These are phyloP conservation scores for Ochotona curzoniae DNA, from an alignment of 2,113 vertebrate genomes.

Conservation along the genomic window DNA sequence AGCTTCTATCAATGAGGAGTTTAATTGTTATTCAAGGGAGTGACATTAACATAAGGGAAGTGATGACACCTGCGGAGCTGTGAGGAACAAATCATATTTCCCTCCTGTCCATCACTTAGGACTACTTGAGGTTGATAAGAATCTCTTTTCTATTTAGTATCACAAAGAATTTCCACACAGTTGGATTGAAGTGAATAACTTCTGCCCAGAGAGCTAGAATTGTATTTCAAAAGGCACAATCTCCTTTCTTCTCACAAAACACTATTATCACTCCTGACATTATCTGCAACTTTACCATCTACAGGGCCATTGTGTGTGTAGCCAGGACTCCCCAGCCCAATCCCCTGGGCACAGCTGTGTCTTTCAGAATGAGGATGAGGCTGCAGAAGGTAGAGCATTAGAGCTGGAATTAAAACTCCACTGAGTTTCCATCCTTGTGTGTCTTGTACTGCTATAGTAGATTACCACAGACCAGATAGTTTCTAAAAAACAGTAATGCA, in stretches of 20 bases:
- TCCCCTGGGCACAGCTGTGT: neutral
- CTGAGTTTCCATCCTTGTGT: neutral
- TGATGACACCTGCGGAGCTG: neutral
- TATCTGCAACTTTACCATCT: neutral
- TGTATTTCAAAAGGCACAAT: neutral
- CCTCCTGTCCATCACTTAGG: neutral
- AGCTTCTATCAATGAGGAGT: neutral
- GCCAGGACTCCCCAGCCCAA: too few relatives aligned
- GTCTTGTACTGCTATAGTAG: neutral
- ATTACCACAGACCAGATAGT: neutral
- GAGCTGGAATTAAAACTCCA: neutral
- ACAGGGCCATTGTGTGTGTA: neutral
- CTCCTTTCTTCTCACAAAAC: neutral
- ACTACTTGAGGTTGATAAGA: neutral
- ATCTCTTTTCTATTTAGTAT: neutral
- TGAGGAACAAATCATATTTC: neutral
- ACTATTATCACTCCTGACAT: neutral
- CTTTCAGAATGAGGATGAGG: neutral
- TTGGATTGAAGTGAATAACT: neutral
- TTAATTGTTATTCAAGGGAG: constrained; percentile 8
- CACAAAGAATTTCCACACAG: neutral
- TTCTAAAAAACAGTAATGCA: neutral
- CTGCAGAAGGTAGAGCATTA: neutral
- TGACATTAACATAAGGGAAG: neutral
- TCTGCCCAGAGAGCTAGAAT: neutral